Base-by-base conservation (phyloP, 2,888 invertebrate genomes). In the Andrena bucephala region DNA sequence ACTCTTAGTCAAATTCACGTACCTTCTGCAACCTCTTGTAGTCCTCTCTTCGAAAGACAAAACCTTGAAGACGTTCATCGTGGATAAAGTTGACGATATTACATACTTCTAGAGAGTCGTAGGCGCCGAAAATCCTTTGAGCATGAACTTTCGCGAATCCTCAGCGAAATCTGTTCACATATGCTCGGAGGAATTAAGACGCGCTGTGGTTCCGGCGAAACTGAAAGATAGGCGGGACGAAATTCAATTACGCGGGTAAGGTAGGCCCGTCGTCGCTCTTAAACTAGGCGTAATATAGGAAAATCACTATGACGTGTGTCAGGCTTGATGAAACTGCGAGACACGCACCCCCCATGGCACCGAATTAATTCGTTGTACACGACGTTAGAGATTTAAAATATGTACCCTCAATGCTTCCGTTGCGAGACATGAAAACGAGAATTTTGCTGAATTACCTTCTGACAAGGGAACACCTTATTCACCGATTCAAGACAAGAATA, bases 201-300 rank as follows among this genome's bases (percentile, higher is more conserved):
- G 31, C 29, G 16, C 20, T 20, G n/a, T 2, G 20, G 36, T 62
- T 48, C 50, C 48, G 52, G 10, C 62, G 48, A 63, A 62, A 62
- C 29, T 66, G 66, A 75, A 81, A 59, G 16, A 5, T 48, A 67
- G 50, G 24, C 42, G 13, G 20, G 33, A 50, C 52, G 31, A 71
- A 75, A 81, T 82, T 81, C 52, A 82, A 82, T 82, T 81, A 81
- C 20, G 62, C 27, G 70, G 36, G 67, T 16, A 68, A 27, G 52
- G 70, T 81, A 71, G 36, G 67, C 71, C 70, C 62, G 68, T 76
- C 29, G 60, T 59, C 57, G 74, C 75, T 76, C 66, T 81, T 75
- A 67, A 81, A 82, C 63, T 33, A 76, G 27, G 81, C 13, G 66
- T 62, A 67, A 82, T 81, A 62, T 67, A 75, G 70, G 70, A 62